Conservation (phyloP, 2,797 vertebrate species). For the Potorous gilbertii region DNA sequence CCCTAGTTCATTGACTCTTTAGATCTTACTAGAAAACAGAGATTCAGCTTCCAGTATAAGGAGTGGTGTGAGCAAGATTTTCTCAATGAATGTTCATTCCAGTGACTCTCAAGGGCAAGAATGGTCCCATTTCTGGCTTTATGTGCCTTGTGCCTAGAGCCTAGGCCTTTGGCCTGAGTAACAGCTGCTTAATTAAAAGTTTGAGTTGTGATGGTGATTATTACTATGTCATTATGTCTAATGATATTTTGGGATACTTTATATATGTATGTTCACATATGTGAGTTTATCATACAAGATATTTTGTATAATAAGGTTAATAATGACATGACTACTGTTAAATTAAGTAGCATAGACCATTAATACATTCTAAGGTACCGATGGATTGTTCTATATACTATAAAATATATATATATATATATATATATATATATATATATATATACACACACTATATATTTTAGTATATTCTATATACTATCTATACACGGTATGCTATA, state of each 20-base stretch:
- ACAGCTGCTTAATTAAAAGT: background rate
- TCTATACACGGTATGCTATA: no score
- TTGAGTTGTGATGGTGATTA: background rate
- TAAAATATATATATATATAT: no score
- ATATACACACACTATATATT: no score
- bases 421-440: no score
- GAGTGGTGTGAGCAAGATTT: background rate
- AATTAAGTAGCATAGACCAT: background rate
- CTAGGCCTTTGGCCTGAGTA: background rate
- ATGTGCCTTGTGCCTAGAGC: background rate
- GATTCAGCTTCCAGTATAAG: background rate
- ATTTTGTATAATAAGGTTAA: background rate
- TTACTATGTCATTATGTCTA: background rate
- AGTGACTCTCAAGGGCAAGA: background rate
- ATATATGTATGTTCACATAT: rapidly evolving
- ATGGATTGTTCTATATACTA: background rate
- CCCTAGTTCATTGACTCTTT: no score
- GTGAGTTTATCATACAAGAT: background rate
- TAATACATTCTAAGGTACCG: background rate
- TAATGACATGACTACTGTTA: background rate
- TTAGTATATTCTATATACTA: no score
- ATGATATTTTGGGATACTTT: background rate
- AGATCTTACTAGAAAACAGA: background rate
- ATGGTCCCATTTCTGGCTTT: background rate
- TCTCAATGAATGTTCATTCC: background rate